These are phyloP conservation scores for Phylloscopus trochiloides DNA, from an alignment of 2,113 vertebrate genomes.

Conservation along the genomic window DNA sequence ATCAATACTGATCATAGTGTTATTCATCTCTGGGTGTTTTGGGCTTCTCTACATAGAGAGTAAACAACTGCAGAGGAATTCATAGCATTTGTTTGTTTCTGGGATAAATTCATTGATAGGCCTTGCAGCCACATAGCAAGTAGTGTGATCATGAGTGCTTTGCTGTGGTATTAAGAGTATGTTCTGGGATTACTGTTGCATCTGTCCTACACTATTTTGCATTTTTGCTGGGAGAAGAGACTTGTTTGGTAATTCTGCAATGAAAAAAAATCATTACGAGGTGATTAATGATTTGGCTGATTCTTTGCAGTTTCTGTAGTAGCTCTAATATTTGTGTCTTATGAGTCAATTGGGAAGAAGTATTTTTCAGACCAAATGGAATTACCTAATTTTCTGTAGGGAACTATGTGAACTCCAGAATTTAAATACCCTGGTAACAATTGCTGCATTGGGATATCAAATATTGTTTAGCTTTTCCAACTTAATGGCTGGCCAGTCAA, in stretches of 20 bases:
- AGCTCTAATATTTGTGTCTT: background rate
- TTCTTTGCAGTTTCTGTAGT: background rate
- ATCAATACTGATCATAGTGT: background rate
- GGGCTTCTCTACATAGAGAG: background rate
- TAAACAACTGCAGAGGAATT: background rate
- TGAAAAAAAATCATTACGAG: background rate
- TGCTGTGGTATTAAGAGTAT: background rate
- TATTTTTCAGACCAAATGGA: background rate
- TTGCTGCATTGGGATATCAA: background rate
- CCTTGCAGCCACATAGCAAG: background rate
- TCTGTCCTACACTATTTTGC: background rate
- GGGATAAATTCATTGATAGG: background rate
- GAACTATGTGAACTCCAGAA: background rate
- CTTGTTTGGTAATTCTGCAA: background rate
- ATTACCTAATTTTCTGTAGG: background rate
- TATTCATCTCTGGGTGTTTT: background rate
- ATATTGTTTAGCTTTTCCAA: background rate
- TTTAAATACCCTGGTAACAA: background rate
- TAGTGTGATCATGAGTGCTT: background rate
- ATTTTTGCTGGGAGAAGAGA: background rate
- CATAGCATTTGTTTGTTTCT: background rate
- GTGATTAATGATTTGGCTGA: background rate
- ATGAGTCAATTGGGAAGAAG: background rate
- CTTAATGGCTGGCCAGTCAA: background rate
- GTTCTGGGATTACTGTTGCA: background rate